Base-by-base conservation (phyloP, 2,113 vertebrate species). In the Bos indicus region DNA sequence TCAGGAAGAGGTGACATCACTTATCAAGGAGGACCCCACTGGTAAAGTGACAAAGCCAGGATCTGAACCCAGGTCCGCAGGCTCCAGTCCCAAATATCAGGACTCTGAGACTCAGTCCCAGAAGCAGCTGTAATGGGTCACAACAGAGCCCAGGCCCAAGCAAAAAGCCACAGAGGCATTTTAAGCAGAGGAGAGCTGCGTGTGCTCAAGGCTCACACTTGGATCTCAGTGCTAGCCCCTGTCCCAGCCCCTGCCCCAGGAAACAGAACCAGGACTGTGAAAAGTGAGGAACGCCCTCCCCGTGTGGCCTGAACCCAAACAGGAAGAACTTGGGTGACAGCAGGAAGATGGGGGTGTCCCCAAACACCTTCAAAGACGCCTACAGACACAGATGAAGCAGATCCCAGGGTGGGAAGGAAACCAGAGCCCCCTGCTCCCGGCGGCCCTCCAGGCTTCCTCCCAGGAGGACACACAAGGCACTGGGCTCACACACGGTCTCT, bases 61-160 rank as follows among this genome's bases (percentile, higher is more conserved):
- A 78, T 19, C 0, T 25, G 78, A 91, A 83, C 77, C 74, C 7
- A 19, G 52, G 12, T 8, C 60, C 6, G 2, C 19, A 60, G 57
- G 52, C 26, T n/a, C 33, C 8, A n/a, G 40, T 13, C 43, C 13
- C 16, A n/a, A 30, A 60, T 57, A 13, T 33, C 6, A 52, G 25
- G 6, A 3, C 21, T 30, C 23, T 43, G 36, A 21, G 23, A 17
- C 36, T 33, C 40, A 54, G 67, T 7, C 19, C 33, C 4, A 14
- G 9, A 74, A 23, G 21, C 78, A 67, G 48, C 40, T 2, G 14
- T 0, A 0, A 5, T 0, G 17, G 56, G n/a, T 33, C 52, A 7
- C 7, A 28, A 30, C 52, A 9, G 5, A 33, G 26, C 17, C 9
- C 3, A 15, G 33, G 9, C 19, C 5, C 0, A 3, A 13, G 57